Percentiles rank a stretch among this genome's conserved stretches.
Evolutionary conservation across 1,140 invertebrate species (phyloP).

Genomic region (Drosophila oshimai): DNA sequence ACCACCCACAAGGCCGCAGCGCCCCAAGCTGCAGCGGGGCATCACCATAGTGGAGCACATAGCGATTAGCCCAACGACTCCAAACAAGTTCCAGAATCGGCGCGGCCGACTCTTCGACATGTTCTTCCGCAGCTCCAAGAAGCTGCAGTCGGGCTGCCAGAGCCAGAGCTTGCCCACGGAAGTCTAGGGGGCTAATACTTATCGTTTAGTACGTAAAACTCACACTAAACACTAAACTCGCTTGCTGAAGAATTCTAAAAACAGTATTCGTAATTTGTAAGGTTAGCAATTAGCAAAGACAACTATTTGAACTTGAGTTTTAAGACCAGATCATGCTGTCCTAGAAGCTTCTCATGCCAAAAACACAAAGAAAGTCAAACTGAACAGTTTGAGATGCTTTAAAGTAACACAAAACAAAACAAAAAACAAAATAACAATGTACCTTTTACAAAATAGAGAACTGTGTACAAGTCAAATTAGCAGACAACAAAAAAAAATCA

Average conservation of each 20-base stretch:
- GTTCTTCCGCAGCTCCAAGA: constrained; percentile 72
- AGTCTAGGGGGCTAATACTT: constrained; percentile 38
- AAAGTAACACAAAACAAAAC: constrained; percentile 20
- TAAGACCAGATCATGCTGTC: constrained; percentile 53
- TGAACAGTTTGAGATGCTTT: constrained; percentile 41
- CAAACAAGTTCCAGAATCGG: constrained; percentile 58
- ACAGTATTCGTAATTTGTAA: constrained; percentile 76
- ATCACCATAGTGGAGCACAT: constrained; percentile 77
- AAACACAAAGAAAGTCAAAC: constrained; percentile 46
- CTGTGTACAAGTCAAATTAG: constrained; percentile 55
- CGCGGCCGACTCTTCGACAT: constrained; percentile 68
- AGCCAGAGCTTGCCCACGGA: constrained; percentile 61
- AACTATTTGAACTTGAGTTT: constrained; percentile 32
- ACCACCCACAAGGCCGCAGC: constrained; percentile 7
- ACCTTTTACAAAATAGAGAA: constrained; percentile 55
- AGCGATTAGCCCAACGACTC: constrained; percentile 43
- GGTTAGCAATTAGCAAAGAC: constrained; percentile 53
- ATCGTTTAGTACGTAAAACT: constrained; percentile 4
- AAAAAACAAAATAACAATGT: constrained; percentile 33
- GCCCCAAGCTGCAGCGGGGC: constrained; percentile 65
- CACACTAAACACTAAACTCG: constrained; percentile 29
- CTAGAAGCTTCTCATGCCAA: constrained; percentile 79
- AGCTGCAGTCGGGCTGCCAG: constrained; percentile 65
- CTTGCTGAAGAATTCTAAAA: constrained; percentile 80
- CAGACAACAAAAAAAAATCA: constrained; percentile 2